A percentile compares a stretch with the other conserved stretches of the same genome.
These are phyloP conservation scores for Argya squamiceps DNA, from an alignment of 2,797 vertebrate species.

Conservation along the genomic window DNA sequence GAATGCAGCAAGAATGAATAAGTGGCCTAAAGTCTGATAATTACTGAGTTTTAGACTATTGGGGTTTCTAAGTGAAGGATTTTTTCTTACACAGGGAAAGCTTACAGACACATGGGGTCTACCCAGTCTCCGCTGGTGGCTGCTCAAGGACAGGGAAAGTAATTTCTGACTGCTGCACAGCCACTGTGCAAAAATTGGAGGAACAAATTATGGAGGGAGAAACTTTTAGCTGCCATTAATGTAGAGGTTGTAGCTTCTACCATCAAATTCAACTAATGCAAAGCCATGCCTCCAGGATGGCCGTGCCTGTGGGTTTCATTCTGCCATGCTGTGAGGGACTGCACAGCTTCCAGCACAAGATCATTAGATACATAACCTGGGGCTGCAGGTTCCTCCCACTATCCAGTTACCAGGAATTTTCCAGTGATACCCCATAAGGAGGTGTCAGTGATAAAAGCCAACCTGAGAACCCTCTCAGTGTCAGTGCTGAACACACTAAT, in stretches of 20 bases:
- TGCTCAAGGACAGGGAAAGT: not conserved
- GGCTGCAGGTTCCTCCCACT: not conserved
- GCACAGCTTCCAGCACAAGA: not conserved
- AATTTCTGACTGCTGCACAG: not conserved
- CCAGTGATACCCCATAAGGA: slow-evolving; percentile 13
- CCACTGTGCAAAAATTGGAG: not conserved
- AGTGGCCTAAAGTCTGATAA: not conserved
- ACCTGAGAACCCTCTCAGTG: not conserved
- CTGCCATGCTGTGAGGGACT: not conserved
- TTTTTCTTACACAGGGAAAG: not conserved
- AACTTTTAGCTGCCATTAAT: not conserved
- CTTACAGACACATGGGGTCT: not conserved
- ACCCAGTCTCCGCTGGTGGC: accelerated
- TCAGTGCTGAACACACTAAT: not conserved
- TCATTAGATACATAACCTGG: not conserved
- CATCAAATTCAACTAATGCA: accelerated
- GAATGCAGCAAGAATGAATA: not conserved
- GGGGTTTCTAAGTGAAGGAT: not conserved
- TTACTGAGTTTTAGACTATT: not conserved
- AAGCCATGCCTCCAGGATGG: not conserved
- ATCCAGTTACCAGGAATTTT: slow-evolving; percentile 35
- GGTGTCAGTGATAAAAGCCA: slow-evolving; percentile 45
- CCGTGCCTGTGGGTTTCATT: not conserved
- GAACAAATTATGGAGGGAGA: not conserved
- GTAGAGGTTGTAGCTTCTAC: not conserved